phyloP scores from a whole-genome alignment of 2,888 invertebrate species.

The Pollenia angustigena region DNA sequence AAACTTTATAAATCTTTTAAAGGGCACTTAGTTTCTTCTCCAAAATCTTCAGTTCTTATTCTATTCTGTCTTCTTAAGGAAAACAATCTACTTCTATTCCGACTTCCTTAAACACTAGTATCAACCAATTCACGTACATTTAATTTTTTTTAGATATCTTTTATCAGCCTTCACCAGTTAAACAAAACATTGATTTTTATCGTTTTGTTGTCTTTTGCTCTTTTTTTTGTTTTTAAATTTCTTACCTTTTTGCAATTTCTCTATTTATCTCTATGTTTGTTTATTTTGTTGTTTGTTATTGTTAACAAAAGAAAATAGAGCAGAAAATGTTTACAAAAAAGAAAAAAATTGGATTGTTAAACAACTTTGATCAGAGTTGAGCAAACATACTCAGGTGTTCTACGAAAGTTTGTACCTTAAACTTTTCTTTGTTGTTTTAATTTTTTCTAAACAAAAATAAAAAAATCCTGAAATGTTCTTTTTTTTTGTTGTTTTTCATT shows the following conservation, averaged over 20 bases:
- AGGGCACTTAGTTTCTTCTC: too few relatives aligned
- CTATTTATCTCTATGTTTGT: conserved; percentile 2
- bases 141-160: neutral
- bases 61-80: neutral
- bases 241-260: conserved; percentile 1
- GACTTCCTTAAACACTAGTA: too few relatives aligned
- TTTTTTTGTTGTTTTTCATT: neutral
- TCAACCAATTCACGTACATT: neutral
- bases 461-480: neutral
- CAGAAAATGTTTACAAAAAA: neutral
- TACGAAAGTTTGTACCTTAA: conserved; percentile 54
- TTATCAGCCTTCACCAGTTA: conserved; percentile 48
- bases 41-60: neutral
- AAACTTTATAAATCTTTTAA: too few relatives aligned
- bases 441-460: neutral
- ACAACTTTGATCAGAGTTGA: conserved; percentile 62
- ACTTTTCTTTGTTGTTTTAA: conserved; percentile 48
- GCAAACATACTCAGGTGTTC: conserved; percentile 69
- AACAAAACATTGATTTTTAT: conserved; percentile 51
- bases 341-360: conserved; percentile 37
- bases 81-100: neutral
- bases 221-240: neutral
- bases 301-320: conserved; percentile 25
- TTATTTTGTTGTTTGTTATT: conserved; percentile 45
- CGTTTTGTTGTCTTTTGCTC: conserved; percentile 31